These are phyloP conservation scores for Physocephala rufipes DNA, from an alignment of 2,888 invertebrate genomes.

Conservation along the genomic window DNA sequence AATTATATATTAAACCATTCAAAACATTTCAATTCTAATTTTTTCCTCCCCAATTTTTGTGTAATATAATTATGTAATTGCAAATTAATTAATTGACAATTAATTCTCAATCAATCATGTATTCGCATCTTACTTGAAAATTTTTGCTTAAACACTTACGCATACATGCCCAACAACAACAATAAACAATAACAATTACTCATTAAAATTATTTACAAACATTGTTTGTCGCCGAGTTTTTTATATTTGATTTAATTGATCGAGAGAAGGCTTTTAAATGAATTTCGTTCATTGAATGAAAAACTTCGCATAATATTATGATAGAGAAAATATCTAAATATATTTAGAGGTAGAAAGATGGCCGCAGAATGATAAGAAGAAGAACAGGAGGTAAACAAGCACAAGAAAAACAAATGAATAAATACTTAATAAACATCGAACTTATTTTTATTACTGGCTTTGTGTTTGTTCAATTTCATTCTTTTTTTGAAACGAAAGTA, in stretches of 20 bases:
- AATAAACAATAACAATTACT: not conserved
- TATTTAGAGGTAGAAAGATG: not conserved
- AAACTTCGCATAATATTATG: too few relatives aligned
- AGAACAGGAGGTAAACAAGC: slow-evolving; percentile 35
- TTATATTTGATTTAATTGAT: not conserved
- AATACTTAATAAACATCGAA: slow-evolving; percentile 18
- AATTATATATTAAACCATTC: slow-evolving; percentile 11
- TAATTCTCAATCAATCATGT: slow-evolving; percentile 1
- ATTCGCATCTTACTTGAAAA: slow-evolving; percentile 25
- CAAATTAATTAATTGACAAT: slow-evolving; percentile 11
- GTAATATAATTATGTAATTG: slow-evolving; percentile 8
- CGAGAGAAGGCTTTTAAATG: too few relatives aligned
- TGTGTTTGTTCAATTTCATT: not conserved
- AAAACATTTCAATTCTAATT: slow-evolving; percentile 4
- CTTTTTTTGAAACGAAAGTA: not conserved
- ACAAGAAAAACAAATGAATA: slow-evolving; percentile 35
- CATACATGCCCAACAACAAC: slow-evolving; percentile 25
- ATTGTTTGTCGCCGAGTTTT: slow-evolving; percentile 5
- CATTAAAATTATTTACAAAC: slow-evolving; percentile 2
- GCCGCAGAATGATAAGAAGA: not conserved
- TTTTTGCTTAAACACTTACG: too few relatives aligned
- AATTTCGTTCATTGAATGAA: too few relatives aligned
- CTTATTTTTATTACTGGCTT: slow-evolving; percentile 22
- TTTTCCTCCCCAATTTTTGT: too few relatives aligned
- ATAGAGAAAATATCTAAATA: slow-evolving; percentile 12